These are phyloP conservation scores for Scytalopus superciliaris DNA, from an alignment of 2,113 vertebrate species.

Conservation along the genomic window DNA sequence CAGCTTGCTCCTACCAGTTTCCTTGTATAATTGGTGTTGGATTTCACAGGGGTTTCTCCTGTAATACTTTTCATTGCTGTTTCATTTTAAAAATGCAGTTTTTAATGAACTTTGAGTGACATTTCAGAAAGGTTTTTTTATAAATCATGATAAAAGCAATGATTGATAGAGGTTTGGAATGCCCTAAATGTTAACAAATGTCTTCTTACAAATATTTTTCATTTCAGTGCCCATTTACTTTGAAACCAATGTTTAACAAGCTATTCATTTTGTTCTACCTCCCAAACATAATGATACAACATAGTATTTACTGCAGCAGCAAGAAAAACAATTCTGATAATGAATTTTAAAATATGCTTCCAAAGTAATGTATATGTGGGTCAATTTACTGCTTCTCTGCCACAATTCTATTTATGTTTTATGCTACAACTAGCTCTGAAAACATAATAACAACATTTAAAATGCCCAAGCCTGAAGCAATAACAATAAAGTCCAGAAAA, in stretches of 20 bases:
- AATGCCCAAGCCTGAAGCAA: constrained; percentile 41
- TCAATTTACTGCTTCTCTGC: constrained; percentile 33
- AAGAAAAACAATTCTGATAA: constrained; percentile 30
- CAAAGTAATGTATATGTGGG: neutral
- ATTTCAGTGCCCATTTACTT: constrained; percentile 9
- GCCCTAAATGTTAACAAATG: neutral
- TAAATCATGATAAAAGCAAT: neutral
- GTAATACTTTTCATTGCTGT: neutral
- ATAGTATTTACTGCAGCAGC: constrained; percentile 29
- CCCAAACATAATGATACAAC: neutral
- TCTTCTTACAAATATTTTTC: neutral
- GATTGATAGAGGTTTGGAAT: neutral
- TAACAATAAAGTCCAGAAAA: constrained; percentile 48
- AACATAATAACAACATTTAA: constrained; percentile 23
- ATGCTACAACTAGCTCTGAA: constrained; percentile 25
- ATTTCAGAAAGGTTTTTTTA: neutral
- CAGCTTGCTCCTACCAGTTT: neutral
- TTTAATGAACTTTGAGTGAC: neutral
- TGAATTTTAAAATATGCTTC: constrained; percentile 49
- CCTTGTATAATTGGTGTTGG: neutral
- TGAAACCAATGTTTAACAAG: constrained; percentile 34
- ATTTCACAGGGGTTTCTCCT: neutral
- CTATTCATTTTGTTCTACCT: constrained; percentile 26
- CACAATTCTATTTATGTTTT: constrained; percentile 35
- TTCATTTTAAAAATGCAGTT: neutral